Evolutionary conservation across 1,140 invertebrate species (phyloP).

Genomic region (Drosophila chauvacae): DNA sequence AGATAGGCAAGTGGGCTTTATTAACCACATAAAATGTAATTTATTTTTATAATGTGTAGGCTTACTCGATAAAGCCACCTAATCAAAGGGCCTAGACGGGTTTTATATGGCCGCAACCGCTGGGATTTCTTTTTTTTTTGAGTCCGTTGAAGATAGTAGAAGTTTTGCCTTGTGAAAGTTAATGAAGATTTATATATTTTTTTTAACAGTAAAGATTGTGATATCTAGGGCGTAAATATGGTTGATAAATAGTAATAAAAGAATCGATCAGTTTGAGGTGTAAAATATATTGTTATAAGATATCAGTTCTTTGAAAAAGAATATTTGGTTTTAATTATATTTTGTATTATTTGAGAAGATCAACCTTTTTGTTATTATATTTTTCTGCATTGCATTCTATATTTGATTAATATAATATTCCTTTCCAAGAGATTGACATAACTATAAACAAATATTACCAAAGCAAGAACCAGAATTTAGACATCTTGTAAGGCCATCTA

Average conservation of each 20-base stretch:
- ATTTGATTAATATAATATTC: not conserved
- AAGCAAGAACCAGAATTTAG: too few species aligned
- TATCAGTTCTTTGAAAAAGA: not conserved
- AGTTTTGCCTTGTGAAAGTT: constrained; percentile 22
- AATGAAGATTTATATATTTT: not conserved
- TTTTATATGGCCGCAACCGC: constrained; percentile 25
- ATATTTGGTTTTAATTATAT: not conserved
- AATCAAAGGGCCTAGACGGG: constrained; percentile 49
- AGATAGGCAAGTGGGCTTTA: constrained; percentile 59
- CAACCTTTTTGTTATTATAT: not conserved
- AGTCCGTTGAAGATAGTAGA: not conserved
- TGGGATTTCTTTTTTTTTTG: constrained; percentile 12
- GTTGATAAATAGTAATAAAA: constrained; percentile 11
- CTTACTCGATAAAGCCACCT: constrained; percentile 54
- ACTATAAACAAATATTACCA: not conserved
- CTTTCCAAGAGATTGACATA: not conserved
- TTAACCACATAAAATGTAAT: constrained; percentile 63
- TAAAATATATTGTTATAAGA: not conserved
- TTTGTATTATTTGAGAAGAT: not conserved
- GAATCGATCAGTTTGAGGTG: not conserved
- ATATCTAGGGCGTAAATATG: not conserved
- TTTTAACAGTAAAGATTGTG: not conserved
- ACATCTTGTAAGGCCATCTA: not conserved
- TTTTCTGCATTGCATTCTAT: too few species aligned
- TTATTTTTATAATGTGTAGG: constrained; percentile 61